These are phyloP conservation scores for Macropodus opercularis DNA, from an alignment of 2,797 vertebrate species.

Conservation along the genomic window DNA sequence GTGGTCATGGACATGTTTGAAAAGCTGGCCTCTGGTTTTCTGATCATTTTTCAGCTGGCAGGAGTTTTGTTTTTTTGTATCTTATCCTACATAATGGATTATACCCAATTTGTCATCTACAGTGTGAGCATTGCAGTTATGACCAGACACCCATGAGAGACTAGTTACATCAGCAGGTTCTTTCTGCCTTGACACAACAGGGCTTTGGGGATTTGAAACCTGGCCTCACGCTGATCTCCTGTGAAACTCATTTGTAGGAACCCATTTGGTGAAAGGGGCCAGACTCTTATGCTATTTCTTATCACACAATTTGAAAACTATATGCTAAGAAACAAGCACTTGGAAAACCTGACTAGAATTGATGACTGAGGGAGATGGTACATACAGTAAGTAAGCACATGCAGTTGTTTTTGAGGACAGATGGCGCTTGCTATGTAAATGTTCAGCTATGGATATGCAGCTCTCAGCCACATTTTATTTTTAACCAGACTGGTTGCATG, in stretches of 20 bases:
- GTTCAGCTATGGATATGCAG: conserved; percentile 8
- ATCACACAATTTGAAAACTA: conserved; percentile 43
- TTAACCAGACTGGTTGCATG: background rate
- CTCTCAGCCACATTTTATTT: background rate
- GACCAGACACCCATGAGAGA: conserved; percentile 37
- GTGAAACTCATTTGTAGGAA: conserved; percentile 59
- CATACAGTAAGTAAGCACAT: conserved; percentile 8
- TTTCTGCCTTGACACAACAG: conserved; percentile 53
- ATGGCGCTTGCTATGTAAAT: conserved; percentile 14
- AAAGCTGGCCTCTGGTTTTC: conserved; percentile 25
- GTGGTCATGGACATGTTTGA: conserved; percentile 34
- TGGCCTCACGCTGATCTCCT: conserved; percentile 51
- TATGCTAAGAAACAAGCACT: conserved; percentile 8
- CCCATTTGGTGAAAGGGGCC: conserved; percentile 29
- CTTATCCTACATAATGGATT: conserved; percentile 18
- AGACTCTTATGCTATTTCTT: conserved; percentile 42
- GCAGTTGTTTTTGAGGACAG: background rate
- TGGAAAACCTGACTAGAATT: conserved; percentile 17
- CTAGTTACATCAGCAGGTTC: conserved; percentile 37
- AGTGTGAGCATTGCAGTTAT: conserved; percentile 17
- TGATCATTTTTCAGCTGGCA: background rate
- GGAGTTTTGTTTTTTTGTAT: conserved; percentile 5
- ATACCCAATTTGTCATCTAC: conserved; percentile 19
- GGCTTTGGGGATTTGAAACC: conserved; percentile 56
- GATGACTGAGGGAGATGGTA: conserved; percentile 2